Conservation (phyloP, 2,888 invertebrate species). For the Parnassius apollo region DNA sequence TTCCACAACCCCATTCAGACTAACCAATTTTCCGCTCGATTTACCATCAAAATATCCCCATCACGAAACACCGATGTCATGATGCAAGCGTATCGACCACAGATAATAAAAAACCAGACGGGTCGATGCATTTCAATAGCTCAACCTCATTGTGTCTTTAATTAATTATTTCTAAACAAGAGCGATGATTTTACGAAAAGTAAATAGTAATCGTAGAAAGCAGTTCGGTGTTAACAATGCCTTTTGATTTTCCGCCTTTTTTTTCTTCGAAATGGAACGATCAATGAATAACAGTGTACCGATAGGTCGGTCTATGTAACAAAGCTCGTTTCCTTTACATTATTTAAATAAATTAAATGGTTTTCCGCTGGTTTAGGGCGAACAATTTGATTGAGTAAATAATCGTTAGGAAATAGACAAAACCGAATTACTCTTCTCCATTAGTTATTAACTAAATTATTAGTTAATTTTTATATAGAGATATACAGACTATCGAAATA, state of each 20-base stretch:
- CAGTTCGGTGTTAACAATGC: slow-evolving; percentile 65
- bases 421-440: no score
- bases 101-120: slow-evolving; percentile 55
- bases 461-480: no score
- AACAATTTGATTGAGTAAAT: slow-evolving; percentile 13
- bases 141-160: slow-evolving; percentile 64
- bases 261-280: slow-evolving; percentile 36
- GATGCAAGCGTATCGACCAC: slow-evolving; percentile 42
- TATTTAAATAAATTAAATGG: slow-evolving; percentile 18
- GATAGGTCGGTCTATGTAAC: slow-evolving; percentile 36
- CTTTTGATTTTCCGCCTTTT: slow-evolving; percentile 55
- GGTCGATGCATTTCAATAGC: slow-evolving; percentile 49
- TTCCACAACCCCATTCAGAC: slow-evolving; percentile 43
- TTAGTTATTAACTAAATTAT: no score
- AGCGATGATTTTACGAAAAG: slow-evolving; percentile 76
- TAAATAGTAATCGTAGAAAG: slow-evolving; percentile 72
- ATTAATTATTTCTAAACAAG: slow-evolving; percentile 79
- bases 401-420: no score
- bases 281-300: slow-evolving; percentile 44
- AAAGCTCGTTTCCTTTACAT: slow-evolving; percentile 38
- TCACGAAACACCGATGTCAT: slow-evolving; percentile 59
- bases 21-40: slow-evolving; percentile 78
- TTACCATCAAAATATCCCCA: slow-evolving; percentile 65
- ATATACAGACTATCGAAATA: no score
- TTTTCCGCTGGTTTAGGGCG: slow-evolving; percentile 14